Evolutionary conservation across 2,888 invertebrate genomes (phyloP).

Genomic region (Eudasyphora cyanicolor): DNA sequence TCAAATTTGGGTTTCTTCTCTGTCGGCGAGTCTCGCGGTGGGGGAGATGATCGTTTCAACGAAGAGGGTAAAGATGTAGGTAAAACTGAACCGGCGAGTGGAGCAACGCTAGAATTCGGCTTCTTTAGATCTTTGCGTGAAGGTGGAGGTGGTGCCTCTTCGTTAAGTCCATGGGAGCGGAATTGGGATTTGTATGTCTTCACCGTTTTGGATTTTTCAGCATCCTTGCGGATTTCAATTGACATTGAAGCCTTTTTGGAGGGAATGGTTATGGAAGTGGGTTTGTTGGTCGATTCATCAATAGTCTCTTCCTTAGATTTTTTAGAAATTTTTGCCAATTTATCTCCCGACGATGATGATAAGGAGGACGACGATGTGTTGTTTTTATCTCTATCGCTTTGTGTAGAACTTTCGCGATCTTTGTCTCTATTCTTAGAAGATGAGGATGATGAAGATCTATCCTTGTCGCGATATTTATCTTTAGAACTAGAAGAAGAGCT

Average conservation of each 20-base stretch:
- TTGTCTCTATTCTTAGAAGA: constrained; percentile 69
- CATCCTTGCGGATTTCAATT: constrained; percentile 88
- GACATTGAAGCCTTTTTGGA: constrained; percentile 87
- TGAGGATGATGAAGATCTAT: constrained; percentile 58
- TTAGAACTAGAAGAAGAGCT: constrained; percentile 76
- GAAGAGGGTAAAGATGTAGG: constrained; percentile 69
- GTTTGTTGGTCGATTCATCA: constrained; percentile 70
- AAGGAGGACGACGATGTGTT: constrained; percentile 85
- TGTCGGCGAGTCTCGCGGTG: constrained; percentile 80
- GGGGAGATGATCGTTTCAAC: constrained; percentile 70
- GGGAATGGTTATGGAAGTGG: constrained; percentile 78
- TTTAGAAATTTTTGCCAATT: constrained; percentile 90
- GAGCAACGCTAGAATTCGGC: constrained; percentile 80
- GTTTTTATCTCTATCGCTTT: constrained; percentile 85
- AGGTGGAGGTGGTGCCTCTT: constrained; percentile 92
- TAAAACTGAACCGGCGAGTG: constrained; percentile 68
- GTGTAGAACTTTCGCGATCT: constrained; percentile 75
- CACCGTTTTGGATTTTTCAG: constrained; percentile 91
- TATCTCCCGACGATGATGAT: constrained; percentile 85
- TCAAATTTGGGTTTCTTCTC: constrained; percentile 90
- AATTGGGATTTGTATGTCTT: constrained; percentile 95
- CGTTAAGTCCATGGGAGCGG: constrained; percentile 93
- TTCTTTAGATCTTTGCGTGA: constrained; percentile 86
- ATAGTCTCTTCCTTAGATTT: constrained; percentile 81
- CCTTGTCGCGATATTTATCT: constrained; percentile 80